Evolutionary conservation across 2,797 vertebrate species (phyloP).

Genomic region (Pempheris klunzingeri): DNA sequence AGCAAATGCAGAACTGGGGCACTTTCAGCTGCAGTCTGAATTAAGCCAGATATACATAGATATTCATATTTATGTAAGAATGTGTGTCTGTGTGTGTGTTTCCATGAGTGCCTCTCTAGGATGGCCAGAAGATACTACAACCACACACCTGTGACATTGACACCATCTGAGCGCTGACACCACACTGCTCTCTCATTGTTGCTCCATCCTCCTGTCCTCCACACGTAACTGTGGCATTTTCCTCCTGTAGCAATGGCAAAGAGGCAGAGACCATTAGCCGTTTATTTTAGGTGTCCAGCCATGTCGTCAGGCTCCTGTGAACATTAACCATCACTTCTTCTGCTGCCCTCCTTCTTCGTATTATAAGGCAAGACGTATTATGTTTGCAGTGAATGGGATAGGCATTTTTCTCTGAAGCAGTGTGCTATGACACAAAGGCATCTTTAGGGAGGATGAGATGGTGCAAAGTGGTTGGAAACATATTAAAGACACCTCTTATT

Average conservation of each 20-base stretch:
- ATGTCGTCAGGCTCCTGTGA: conserved; percentile 45
- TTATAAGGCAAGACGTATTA: conserved; percentile 31
- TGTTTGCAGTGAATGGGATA: conserved; percentile 19
- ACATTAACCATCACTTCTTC: conserved; percentile 47
- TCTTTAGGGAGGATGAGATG: conserved; percentile 42
- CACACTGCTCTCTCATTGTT: conserved; percentile 93
- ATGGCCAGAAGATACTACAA: neutral
- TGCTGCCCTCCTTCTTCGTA: conserved; percentile 16
- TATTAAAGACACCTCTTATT: conserved; percentile 18
- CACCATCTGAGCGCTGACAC: conserved; percentile 97
- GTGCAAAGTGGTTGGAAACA: conserved; percentile 35
- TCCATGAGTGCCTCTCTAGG: neutral
- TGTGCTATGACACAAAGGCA: conserved; percentile 10
- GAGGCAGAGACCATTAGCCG: conserved; percentile 65
- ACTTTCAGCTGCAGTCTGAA: conserved; percentile 17
- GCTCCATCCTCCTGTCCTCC: conserved; percentile 92
- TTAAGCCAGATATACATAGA: conserved; percentile 14
- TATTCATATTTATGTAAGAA: conserved; percentile 28
- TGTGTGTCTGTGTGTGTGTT: conserved; percentile 6
- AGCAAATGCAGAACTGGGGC: conserved; percentile 43
- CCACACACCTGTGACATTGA: conserved; percentile 94
- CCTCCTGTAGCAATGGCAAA: conserved; percentile 86
- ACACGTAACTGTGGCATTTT: conserved; percentile 93
- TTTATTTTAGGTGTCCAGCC: conserved; percentile 34
- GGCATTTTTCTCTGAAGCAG: conserved; percentile 19